Conservation (phyloP, 2,888 invertebrate genomes). For the Drosophila mercatorum region DNA sequence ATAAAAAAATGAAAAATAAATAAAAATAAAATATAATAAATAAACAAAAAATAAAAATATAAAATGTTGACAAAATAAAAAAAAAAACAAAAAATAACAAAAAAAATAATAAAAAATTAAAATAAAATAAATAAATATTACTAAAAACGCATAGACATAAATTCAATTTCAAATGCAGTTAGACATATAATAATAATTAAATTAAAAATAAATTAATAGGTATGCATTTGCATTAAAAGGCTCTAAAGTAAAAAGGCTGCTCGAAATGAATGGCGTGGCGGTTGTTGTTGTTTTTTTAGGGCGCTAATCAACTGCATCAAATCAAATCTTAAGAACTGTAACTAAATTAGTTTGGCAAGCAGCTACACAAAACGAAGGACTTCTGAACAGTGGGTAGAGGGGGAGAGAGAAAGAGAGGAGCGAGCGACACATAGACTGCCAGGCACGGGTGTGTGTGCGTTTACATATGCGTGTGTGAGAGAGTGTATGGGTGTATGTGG, state of each 20-base stretch:
- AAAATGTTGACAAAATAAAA: constrained; percentile 3
- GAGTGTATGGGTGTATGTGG: constrained; percentile 23
- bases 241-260: constrained; percentile 35
- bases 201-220: constrained; percentile 43
- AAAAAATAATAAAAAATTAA: background rate
- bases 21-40: background rate
- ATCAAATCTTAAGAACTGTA: constrained; percentile 4
- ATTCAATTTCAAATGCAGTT: constrained; percentile 75
- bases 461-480: constrained; percentile 20
- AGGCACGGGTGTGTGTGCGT: constrained; percentile 28
- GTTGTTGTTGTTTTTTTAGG: constrained; percentile 1
- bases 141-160: constrained; percentile 65
- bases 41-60: background rate
- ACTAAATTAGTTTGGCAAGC: constrained; percentile 52
- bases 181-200: constrained; percentile 61
- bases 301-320: constrained; percentile 11
- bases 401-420: constrained; percentile 1
- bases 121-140: constrained; percentile 6
- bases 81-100: constrained; percentile 21
- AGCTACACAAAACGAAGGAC: constrained; percentile 66
- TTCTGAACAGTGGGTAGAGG: constrained; percentile 30
- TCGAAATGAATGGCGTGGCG: constrained; percentile 50
- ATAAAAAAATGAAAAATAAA: constrained; percentile 9
- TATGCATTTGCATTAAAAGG: constrained; percentile 36
- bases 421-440: constrained; percentile 38